Base-by-base conservation (phyloP, 2,888 invertebrate species). In the Lordiphosa andalusiaca region DNA sequence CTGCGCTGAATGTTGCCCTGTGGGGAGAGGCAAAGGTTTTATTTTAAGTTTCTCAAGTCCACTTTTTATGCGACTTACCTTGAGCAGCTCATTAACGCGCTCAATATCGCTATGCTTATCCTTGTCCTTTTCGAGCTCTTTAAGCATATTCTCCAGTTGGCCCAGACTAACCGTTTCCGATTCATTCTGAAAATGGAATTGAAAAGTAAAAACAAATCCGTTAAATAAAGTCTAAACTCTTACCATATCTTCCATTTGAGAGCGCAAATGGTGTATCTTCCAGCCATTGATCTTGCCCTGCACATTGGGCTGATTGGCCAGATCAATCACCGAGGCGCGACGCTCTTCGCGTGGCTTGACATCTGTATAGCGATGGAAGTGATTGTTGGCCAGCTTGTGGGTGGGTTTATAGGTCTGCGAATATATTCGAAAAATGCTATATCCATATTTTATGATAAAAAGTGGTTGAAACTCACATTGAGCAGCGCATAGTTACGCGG, bases 1-100 rank as follows among this genome's bases (percentile, higher is more conserved):
- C 97, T 96, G 52, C 98, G 92, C 90, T 98, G 98, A 89, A 97
- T 94, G 90, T 98, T 98, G 49, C 97, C 98, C 95, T 98, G 91
- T 0, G 50, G 42, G 10, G 9, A 3, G 25, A 60, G 38, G 6
- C n/a, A n/a, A 25, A n/a, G 5, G 0, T 33, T 6, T 33, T 16
- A 3, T 6, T 12, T 9, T 46, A 25, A 13, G 1, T n/a, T 3
- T 9, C 3, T 10, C 7, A 6, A 33, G 38, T 16, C 53, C 59
- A 19, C 9, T 12, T 13, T 25, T 36, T 1, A 23, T 21, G 3
- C 1, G 13, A 4, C 69, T 85, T 87, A 93, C 93, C 91, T 93
- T 93, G 52, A 93, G 91, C 47, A 93, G 88, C 87, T 93, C 93
- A 82, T 91, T 93, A 33, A 91, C 88, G 40, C 91, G 89, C 70